Evolutionary conservation across 2,113 vertebrate species (phyloP).

Genomic region (Passer montanus): DNA sequence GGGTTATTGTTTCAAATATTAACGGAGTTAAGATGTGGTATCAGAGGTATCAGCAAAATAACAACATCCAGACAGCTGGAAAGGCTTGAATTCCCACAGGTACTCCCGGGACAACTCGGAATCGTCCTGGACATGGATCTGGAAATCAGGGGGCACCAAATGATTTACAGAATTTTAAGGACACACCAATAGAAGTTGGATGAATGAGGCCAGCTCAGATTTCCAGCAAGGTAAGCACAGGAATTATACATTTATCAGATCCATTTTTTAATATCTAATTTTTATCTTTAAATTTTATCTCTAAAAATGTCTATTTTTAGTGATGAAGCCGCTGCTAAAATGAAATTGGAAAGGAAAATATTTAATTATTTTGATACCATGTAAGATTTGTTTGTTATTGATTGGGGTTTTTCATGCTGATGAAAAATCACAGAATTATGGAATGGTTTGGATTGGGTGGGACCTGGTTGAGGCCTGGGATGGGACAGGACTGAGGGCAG

Average conservation of each 20-base stretch:
- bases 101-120: neutral
- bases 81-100: neutral
- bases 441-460: neutral
- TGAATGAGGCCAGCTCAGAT: neutral
- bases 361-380: neutral
- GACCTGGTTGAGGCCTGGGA: neutral
- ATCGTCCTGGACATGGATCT: neutral
- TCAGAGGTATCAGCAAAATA: neutral
- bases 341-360: neutral
- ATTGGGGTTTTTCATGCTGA: accelerated
- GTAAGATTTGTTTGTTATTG: neutral
- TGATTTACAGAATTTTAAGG: neutral
- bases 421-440: neutral
- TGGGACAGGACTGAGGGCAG: neutral
- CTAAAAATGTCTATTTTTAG: neutral
- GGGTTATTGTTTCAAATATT: neutral
- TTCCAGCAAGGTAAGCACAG: neutral
- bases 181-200: neutral
- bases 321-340: neutral
- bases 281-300: neutral
- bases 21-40: neutral
- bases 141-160: neutral
- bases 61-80: neutral
- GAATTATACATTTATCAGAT: neutral
- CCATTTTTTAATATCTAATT: neutral